Base-by-base conservation (phyloP, 1,140 invertebrate species). In the Listronotus bonariensis region DNA sequence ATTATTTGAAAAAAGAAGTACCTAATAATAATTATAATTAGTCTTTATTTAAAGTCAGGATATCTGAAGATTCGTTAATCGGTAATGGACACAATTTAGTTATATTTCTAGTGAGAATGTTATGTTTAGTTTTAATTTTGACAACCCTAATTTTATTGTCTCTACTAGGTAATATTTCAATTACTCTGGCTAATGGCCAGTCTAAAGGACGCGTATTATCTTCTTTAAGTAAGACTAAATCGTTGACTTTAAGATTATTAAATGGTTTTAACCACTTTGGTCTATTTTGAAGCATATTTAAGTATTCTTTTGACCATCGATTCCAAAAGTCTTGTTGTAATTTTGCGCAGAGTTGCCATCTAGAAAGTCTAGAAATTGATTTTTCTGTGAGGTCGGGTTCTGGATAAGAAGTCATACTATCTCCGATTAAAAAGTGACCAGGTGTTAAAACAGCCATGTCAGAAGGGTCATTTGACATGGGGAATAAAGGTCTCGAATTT, bases 401-500 rank as follows among this genome's bases (percentile, higher is more conserved):
- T 31, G 49, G 49, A 17, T 15, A 9, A 6, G 49, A 11, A 7
- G 32, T 14, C 18, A 52, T 9, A 9, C 9, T 11, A n/a, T 10
- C 49, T 7, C 49, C 49, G 10, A 36, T 52, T 11, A 52, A 14
- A 14, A 52, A 52, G 11, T 52, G 49, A 5, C 49, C 17, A n/a
- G 49, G 49, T 7, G 49, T 20, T 20, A 36, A 17, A 18, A 9
- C 32, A 10, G 10, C 0, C 5, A 31, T 1, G 20, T 26, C 20
- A 26, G 20, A 26, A 26, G 20, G 20, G 5, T 26, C 20, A 26
- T 26, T 26, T 9, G 34, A 36, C 7, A 36, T 10, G 11, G 34
- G 49, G 6, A 17, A 15, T 6, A 72, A 45, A 14, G 74, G 72
- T 9, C 78, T n/a, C 4, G 74, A 77, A 45, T 79, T 79, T 6